Percentiles rank a stretch among this genome's conserved stretches.
phyloP scores from a whole-genome alignment of 2,797 vertebrate genomes.

The Darevskia nairensis region DNA sequence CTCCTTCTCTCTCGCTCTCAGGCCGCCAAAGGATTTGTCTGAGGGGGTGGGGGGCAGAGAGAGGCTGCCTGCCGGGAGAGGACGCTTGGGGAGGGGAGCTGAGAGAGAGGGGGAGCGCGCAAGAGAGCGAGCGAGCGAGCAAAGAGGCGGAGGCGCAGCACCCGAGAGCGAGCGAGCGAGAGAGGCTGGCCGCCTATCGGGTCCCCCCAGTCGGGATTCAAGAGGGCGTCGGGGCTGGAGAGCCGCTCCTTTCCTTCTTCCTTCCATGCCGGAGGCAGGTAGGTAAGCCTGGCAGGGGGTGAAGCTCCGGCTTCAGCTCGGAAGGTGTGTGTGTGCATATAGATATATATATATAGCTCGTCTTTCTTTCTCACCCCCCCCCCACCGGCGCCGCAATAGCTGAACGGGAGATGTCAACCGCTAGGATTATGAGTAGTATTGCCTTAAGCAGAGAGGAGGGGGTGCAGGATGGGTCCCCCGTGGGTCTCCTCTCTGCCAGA shows the following conservation, averaged over 20 bases:
- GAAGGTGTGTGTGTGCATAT: not conserved
- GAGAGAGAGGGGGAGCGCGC: not conserved
- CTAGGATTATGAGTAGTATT: not conserved
- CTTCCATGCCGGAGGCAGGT: conserved; percentile 42
- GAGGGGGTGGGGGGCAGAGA: not conserved
- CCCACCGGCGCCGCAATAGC: not conserved
- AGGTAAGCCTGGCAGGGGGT: conserved; percentile 1
- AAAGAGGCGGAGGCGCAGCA: not conserved
- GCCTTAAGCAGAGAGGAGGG: not conserved
- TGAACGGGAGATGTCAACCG: not conserved
- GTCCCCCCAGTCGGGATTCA: conserved; percentile 1
- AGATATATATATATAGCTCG: too few relatives aligned
- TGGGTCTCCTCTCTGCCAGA: too few relatives aligned
- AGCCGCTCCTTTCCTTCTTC: not conserved
- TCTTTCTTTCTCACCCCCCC: not conserved
- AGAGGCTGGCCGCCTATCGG: conserved; percentile 12
- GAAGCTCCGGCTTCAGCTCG: not conserved
- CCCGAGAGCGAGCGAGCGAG: not conserved
- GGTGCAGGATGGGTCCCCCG: too few relatives aligned
- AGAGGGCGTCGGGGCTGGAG: not conserved
- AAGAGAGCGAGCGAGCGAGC: not conserved
- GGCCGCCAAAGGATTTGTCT: conserved; percentile 14
- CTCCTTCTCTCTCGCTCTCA: not conserved
- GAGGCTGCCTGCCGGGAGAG: not conserved
- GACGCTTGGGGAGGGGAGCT: not conserved